Conservation (phyloP, 2,113 vertebrate species). For the Mirounga angustirostris region DNA sequence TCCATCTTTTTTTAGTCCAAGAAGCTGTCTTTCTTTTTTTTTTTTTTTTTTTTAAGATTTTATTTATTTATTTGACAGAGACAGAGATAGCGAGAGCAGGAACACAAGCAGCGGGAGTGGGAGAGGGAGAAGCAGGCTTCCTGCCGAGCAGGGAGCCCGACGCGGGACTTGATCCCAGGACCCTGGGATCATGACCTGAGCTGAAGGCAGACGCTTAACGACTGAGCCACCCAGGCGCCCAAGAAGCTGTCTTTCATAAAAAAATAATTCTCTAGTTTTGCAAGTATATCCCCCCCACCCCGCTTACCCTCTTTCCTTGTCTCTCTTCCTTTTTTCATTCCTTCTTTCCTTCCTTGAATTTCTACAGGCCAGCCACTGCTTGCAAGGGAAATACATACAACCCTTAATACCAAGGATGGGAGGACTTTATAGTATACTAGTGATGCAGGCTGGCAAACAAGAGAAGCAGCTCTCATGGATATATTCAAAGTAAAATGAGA, state of each 20-base stretch:
- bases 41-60: no score
- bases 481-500: conserved; percentile 12
- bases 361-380: not conserved
- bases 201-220: no score
- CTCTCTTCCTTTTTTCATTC: not conserved
- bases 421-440: not conserved
- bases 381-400: not conserved
- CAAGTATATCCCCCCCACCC: not conserved
- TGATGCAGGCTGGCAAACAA: not conserved
- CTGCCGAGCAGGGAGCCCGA: no score
- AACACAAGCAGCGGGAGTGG: no score
- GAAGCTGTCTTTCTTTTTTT: not conserved
- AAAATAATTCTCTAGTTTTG: not conserved
- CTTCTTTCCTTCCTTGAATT: not conserved
- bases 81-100: no score
- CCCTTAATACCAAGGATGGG: not conserved
- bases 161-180: no score
- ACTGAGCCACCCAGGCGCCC: no score
- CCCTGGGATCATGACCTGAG: no score
- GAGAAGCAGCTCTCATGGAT: not conserved
- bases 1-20: not conserved
- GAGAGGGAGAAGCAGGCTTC: no score
- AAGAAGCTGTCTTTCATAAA: not conserved
- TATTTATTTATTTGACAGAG: no score
- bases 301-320: not conserved